These are phyloP conservation scores for Pogonophryne albipinna DNA, from an alignment of 2,797 vertebrate species.

Conservation along the genomic window DNA sequence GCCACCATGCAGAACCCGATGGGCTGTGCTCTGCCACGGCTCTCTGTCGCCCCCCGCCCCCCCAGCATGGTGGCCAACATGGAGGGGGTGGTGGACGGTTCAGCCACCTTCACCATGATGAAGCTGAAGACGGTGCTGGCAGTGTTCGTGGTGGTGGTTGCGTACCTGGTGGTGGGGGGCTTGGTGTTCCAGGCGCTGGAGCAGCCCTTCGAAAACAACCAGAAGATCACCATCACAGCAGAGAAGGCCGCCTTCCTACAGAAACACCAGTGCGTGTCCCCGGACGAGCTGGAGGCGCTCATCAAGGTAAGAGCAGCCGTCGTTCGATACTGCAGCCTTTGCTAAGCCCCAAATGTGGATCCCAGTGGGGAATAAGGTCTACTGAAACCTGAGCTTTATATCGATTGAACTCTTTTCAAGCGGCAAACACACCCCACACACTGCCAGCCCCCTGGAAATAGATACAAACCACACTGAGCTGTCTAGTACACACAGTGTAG, in stretches of 20 bases:
- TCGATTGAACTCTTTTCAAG: slow-evolving; percentile 61
- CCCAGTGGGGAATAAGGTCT: slow-evolving; percentile 56
- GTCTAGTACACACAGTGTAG: slow-evolving; percentile 23
- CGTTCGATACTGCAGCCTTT: slow-evolving; percentile 33
- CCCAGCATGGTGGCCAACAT: slow-evolving; percentile 90
- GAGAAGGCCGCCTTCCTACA: slow-evolving; percentile 94
- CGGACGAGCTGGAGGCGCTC: slow-evolving; percentile 90
- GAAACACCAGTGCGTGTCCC: slow-evolving; percentile 91
- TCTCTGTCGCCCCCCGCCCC: slow-evolving; percentile 86
- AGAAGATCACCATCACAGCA: slow-evolving; percentile 91
- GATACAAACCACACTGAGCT: slow-evolving; percentile 33
- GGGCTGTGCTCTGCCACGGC: slow-evolving; percentile 82
- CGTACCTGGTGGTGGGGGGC: slow-evolving; percentile 92
- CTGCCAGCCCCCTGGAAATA: slow-evolving; percentile 16
- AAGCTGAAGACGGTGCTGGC: slow-evolving; percentile 96
- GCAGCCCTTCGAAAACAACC: slow-evolving; percentile 93
- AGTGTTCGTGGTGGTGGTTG: slow-evolving; percentile 94
- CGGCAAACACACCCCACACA: slow-evolving; percentile 36
- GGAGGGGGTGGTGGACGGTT: slow-evolving; percentile 85
- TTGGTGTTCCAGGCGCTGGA: slow-evolving; percentile 93
- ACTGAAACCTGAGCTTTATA: slow-evolving; percentile 66
- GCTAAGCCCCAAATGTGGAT: slow-evolving; percentile 24
- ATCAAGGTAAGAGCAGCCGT: slow-evolving; percentile 90
- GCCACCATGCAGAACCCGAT: slow-evolving; percentile 90
- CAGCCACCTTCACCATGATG: slow-evolving; percentile 92